Base-by-base conservation (phyloP, 2,888 invertebrate genomes). In the Caenorhabditis sp. region DNA sequence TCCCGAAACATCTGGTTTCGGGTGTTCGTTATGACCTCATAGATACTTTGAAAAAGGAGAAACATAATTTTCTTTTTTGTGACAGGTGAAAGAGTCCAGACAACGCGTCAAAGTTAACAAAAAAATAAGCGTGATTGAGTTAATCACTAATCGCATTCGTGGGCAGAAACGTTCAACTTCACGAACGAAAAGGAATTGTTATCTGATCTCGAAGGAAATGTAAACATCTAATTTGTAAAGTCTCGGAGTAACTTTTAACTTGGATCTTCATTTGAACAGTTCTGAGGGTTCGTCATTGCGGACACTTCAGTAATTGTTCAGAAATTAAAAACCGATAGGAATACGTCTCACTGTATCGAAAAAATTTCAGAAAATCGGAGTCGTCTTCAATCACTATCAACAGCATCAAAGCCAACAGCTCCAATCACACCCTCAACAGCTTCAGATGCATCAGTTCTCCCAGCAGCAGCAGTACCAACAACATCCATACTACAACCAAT, bases 51-150 rank as follows among this genome's bases (percentile, higher is more conserved):
- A 41, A 61, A n/a, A n/a, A n/a, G n/a, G 61, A 41, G 38, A 41
- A 61, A 61, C 61, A 41, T 38, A 22, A 38, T 56, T 59, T 59
- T 35, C 8, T 35, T 4, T 35, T 12, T 12, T 38, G 12, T 35
- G 38, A 41, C 41, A 61, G 61, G 61, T 61, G 61, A 38, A 61
- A 38, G 16, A 41, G 16, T 24, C 41, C 14, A 61, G 61, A 61
- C 41, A 35, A 12, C 61, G 38, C 41, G 61, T 61, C 59, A 59
- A 38, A 38, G 8, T n/a, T n/a, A n/a, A n/a, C 59, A 59, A 38
- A 59, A 2, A 38, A 19, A 31, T 38, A 14, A 1, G 35, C 1
- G 38, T 59, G 38, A 59, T 59, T 59, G 35, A 19, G 38, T 59
- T 31, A 10, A 12, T 24, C 24, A 12, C 4, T 61, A 12, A 61